A percentile compares a stretch with the other conserved stretches of the same genome.
These are phyloP conservation scores for Alethe diademata DNA, from an alignment of 2,113 vertebrate genomes.

Conservation along the genomic window DNA sequence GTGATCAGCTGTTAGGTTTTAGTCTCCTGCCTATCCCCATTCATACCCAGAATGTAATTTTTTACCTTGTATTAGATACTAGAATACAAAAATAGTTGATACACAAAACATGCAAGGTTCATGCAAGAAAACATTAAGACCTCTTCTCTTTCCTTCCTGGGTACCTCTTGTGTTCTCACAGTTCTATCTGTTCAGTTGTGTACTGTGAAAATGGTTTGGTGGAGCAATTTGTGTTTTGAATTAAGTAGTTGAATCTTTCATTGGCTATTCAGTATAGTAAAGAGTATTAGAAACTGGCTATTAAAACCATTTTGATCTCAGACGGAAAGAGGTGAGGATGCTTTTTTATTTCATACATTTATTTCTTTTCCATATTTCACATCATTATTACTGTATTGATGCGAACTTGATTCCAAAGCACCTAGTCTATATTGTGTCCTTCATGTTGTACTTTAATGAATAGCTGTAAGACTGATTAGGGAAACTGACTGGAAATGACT, in stretches of 20 bases:
- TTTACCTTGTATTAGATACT: neutral
- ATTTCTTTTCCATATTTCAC: neutral
- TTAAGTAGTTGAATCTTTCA: neutral
- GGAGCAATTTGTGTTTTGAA: neutral
- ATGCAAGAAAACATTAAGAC: neutral
- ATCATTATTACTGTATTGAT: neutral
- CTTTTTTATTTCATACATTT: neutral
- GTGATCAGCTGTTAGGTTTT: neutral
- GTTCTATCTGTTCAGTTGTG: neutral
- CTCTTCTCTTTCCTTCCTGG: neutral
- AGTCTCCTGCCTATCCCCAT: neutral
- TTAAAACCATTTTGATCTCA: neutral
- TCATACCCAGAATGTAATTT: neutral
- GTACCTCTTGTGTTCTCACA: neutral
- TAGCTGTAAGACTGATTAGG: neutral
- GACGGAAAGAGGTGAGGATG: neutral
- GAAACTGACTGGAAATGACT: conserved; percentile 28
- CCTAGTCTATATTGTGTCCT: neutral
- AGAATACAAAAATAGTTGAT: neutral
- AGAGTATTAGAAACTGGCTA: neutral
- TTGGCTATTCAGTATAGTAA: neutral
- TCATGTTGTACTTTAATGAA: neutral
- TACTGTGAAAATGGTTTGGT: neutral
- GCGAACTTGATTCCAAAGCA: neutral
- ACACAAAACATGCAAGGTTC: neutral